Base-by-base conservation (phyloP, 2,797 vertebrate species). In the Ficedula albicollis region DNA sequence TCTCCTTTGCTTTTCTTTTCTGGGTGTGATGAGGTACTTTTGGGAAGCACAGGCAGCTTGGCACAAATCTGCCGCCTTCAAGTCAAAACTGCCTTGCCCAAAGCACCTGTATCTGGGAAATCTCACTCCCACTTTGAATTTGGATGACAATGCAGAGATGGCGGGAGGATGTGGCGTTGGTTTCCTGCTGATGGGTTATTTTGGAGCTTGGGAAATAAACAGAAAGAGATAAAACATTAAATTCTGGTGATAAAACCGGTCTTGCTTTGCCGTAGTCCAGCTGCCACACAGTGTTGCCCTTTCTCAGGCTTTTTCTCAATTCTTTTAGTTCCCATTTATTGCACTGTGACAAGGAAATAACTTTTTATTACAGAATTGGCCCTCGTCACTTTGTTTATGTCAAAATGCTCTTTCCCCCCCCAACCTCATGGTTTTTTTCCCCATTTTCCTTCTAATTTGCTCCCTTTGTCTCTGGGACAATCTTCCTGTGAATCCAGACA, bases 151-250 rank as follows among this genome's bases (percentile, higher is more conserved):
- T 62, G 39, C 64, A 66, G 88, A 91, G 68, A 49, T 34, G 60
- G 69, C 88, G 73, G 83, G 80, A 84, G 86, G 29, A 52, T 9
- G 39, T 86, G 86, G 86, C 86, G 38, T 12, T 36, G 52, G 8
- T 76, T 92, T 62, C 52, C 59, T 66, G 56, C 78, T 69, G 52
- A 19, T 43, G 59, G 63, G 59, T 68, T 69, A 87, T 82, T 92
- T 51, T 87, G 87, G 63, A 82, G 70, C 81, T 68, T 64, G 55
- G 74, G 56, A 94, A 89, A 87, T 46, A 69, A 89, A 75, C 51
- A 62, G 59, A 89, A 89, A 76, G 78, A 80, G 62, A 58, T 18
- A 85, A 95, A 96, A 74, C 85, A 85, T 63, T 51, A 22, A 80
- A 58, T 87, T 89, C 39, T 66, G 0, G 0, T 73, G 51, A 21